These are phyloP conservation scores for Coelopa frigida DNA, from an alignment of 1,140 invertebrate genomes.

Conservation along the genomic window DNA sequence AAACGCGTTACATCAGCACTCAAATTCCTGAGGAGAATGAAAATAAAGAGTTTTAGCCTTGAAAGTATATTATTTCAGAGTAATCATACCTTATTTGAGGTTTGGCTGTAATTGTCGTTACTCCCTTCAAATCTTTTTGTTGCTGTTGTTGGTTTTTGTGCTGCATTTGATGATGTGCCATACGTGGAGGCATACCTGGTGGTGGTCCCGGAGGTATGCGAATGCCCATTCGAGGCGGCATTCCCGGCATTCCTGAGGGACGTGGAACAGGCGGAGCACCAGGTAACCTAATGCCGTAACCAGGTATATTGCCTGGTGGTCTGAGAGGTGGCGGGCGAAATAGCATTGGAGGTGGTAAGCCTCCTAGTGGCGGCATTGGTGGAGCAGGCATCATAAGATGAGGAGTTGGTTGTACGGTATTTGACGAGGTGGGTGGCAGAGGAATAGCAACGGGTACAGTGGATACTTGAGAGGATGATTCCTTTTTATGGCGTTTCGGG, in stretches of 20 bases:
- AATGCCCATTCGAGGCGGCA: slow-evolving; percentile 44
- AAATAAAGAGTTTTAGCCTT: slow-evolving; percentile 8
- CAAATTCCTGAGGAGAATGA: slow-evolving; percentile 58
- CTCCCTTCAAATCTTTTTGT: slow-evolving; percentile 46
- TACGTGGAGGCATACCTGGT: slow-evolving; percentile 53
- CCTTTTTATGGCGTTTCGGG: slow-evolving; percentile 21
- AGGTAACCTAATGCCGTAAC: slow-evolving; percentile 48
- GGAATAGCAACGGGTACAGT: slow-evolving; percentile 15
- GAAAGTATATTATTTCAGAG: background rate
- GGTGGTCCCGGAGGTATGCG: slow-evolving; percentile 60
- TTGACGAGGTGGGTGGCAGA: slow-evolving; percentile 18
- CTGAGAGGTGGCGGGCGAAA: slow-evolving; percentile 57
- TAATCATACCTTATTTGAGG: slow-evolving; percentile 78
- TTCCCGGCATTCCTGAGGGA: slow-evolving; percentile 53
- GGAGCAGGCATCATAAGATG: slow-evolving; percentile 21
- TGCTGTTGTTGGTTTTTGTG: slow-evolving; percentile 36
- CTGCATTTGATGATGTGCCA: slow-evolving; percentile 42
- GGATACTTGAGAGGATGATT: slow-evolving; percentile 15
- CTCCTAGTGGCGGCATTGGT: slow-evolving; percentile 30
- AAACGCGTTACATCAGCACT: slow-evolving; percentile 93
- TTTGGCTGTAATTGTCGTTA: slow-evolving; percentile 82
- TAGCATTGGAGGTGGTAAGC: slow-evolving; percentile 46
- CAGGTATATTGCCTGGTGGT: slow-evolving; percentile 38
- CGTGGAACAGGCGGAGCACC: slow-evolving; percentile 57
- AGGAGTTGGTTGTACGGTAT: slow-evolving; percentile 26